Evolutionary conservation across 2,888 invertebrate genomes (phyloP), one percentile per base, ranked within the genome.

Genomic region (Eledone cirrhosa): DNA sequence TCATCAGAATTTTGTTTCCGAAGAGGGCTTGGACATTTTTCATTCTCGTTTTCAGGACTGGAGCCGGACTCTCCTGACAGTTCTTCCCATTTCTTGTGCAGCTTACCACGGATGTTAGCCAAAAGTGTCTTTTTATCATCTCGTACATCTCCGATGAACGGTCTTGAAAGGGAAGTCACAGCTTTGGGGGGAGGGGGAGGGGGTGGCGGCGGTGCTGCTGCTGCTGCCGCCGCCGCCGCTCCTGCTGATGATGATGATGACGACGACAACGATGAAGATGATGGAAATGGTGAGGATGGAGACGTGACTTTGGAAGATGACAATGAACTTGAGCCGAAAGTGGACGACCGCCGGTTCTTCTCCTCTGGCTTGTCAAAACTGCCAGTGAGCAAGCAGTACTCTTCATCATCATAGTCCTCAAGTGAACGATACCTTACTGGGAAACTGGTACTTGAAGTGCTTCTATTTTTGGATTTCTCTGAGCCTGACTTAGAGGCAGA

Each of bases 401-500:
- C 87, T 65, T 87, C 87, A 65, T 86, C 86, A 72, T 86, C 86
- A 59, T 86, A 86, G 29, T 85, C 84, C 76, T 87, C 87, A 77
- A 87, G 81, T 27, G 86, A 83, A 69, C 87, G 33, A 80, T 87
- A 88, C 77, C 87, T 86, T 77, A 88, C 83, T 19, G 80, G 77
- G 13, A 81, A 59, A 41, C 77, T 59, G 47, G 41, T 48, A 76
- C 65, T 31, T 78, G 63, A 78, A 33, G 33, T 53, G 65, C 33
- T 63, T 78, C 77, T 65, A 24, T 24, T 33, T 41, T 16, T 48
- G 33, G 63, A 31, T 65, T 67, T 78, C 19, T 78, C 77, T 65
- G 77, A 63, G 67, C 63, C 59, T 53, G 81, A 11, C 80, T 80
- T 63, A 79, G 80, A 48, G 82, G 80, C 14, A 79, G 78, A 31